phyloP scores from a whole-genome alignment of 2,113 vertebrate species.

The Setophaga petechia region DNA sequence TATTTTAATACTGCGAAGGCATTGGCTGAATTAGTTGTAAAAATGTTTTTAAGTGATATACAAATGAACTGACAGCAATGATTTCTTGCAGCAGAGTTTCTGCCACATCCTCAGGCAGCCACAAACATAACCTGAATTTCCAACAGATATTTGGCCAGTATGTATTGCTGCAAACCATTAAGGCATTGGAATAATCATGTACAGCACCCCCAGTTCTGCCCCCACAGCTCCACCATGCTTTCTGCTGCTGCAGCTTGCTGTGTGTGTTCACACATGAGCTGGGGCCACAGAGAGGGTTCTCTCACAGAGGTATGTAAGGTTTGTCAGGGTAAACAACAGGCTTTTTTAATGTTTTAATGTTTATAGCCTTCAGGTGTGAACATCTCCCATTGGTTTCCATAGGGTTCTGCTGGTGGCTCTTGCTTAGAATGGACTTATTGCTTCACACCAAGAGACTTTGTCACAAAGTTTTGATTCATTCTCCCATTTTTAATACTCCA shows the following conservation, averaged over 20 bases:
- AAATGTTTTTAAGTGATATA: not conserved
- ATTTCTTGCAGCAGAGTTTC: not conserved
- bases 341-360: not conserved
- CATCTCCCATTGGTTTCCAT: not conserved
- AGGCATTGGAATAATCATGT: not conserved
- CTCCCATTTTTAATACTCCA: not conserved
- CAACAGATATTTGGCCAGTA: not conserved
- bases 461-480: not conserved
- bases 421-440: not conserved
- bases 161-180: not conserved
- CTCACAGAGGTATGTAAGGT: not conserved
- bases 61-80: not conserved
- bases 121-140: not conserved
- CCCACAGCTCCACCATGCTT: fast-evolving
- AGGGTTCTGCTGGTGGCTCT: not conserved
- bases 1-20: not conserved
- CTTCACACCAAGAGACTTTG: not conserved
- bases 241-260: not conserved
- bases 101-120: not conserved
- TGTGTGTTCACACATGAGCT: not conserved
- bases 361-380: not conserved
- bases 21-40: not conserved
- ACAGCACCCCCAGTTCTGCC: not conserved
- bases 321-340: not conserved
- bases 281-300: not conserved